A percentile compares a stretch with the other conserved stretches of the same genome.
Conservation (phyloP, 2,888 invertebrate genomes). For the Eupeodes luniger region DNA sequence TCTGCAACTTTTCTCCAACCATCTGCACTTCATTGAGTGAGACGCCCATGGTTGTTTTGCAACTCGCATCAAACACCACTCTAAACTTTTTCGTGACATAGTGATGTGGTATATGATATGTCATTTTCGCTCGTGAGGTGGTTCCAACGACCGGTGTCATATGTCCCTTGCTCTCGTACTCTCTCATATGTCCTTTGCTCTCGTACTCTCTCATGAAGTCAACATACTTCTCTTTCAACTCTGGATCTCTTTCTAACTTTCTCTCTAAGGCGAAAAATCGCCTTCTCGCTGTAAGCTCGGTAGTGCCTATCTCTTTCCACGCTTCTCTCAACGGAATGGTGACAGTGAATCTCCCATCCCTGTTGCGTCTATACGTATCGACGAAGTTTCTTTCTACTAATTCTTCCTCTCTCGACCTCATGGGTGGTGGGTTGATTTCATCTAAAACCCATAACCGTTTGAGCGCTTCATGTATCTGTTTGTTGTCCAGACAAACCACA, state of each 20-base stretch:
- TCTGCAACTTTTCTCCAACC: not conserved
- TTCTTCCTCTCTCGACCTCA: no score
- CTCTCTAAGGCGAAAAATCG: constrained; percentile 17
- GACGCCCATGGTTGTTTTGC: constrained; percentile 2
- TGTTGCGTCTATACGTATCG: not conserved
- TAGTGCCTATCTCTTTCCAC: not conserved
- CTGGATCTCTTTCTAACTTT: constrained; percentile 3
- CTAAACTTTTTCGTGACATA: constrained; percentile 43
- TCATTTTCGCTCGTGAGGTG: not conserved
- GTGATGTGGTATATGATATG: constrained; percentile 55
- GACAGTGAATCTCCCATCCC: not conserved
- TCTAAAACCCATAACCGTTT: no score
- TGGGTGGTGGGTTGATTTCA: no score
- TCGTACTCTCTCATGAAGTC: constrained; percentile 23
- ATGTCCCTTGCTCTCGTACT: constrained; percentile 9
- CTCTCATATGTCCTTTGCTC: constrained; percentile 13
- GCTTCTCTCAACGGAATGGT: not conserved
- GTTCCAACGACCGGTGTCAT: constrained; percentile 18
- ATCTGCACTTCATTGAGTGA: constrained; percentile 40
- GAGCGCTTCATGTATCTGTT: no score
- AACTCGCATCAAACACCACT: constrained; percentile 40
- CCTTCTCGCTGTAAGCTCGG: not conserved
- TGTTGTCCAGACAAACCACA: no score
- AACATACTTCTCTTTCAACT: constrained; percentile 11
- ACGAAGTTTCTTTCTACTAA: no score